phyloP scores from a whole-genome alignment of 2,888 invertebrate genomes.

The Sinhomidia bicolor region DNA sequence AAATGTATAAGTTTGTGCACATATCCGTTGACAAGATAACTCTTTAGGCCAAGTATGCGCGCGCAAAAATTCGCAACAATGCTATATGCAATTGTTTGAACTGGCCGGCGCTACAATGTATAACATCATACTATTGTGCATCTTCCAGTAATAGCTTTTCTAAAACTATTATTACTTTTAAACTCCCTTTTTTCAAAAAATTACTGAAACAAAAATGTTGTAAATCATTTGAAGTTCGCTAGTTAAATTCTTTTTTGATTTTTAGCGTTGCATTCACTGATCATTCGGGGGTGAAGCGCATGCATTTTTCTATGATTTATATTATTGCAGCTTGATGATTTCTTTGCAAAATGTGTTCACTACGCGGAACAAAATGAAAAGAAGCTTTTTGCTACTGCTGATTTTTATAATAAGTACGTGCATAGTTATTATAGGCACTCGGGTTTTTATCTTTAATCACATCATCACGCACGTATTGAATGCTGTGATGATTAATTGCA shows the following conservation, averaged over 20 bases:
- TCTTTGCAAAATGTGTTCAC: not conserved
- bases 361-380: conserved; percentile 22
- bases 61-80: not conserved
- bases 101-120: not conserved
- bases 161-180: not conserved
- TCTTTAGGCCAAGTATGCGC: not conserved
- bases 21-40: conserved; percentile 42
- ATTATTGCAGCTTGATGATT: not conserved
- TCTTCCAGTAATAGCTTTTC: not conserved
- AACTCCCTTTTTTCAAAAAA: not conserved
- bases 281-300: not conserved
- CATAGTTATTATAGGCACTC: too few relatives aligned
- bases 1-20: conserved; percentile 45
- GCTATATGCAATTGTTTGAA: not conserved
- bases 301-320: not conserved
- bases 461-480: conserved; percentile 6
- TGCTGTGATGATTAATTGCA: not conserved
- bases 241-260: too few relatives aligned
- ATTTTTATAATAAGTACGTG: not conserved
- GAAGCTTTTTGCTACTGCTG: not conserved
- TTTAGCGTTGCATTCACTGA: not conserved
- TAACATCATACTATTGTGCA: not conserved
- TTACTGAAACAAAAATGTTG: not conserved
- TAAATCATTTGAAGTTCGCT: not conserved
- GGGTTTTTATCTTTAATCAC: not conserved